A percentile compares a stretch with the other conserved stretches of the same genome.
Conservation (phyloP, 2,797 vertebrate genomes). For the Mionectes olivaceus region DNA sequence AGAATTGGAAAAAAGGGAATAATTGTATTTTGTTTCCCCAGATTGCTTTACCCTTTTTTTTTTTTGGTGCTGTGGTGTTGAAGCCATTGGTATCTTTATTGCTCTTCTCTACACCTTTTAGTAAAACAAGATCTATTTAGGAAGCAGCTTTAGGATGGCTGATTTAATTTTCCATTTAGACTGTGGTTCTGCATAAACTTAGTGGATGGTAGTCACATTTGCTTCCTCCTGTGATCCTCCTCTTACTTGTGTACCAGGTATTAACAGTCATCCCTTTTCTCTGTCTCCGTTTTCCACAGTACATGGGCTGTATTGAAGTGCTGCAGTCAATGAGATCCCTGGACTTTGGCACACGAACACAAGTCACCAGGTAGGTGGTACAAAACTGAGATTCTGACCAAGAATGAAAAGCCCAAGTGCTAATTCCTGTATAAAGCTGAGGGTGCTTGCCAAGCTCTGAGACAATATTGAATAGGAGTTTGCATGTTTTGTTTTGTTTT, state of each 20-base stretch:
- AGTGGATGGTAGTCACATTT: background rate
- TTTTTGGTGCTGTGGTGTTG: background rate
- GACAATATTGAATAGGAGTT: background rate
- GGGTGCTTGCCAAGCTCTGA: background rate
- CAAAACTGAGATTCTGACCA: background rate
- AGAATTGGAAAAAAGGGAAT: background rate
- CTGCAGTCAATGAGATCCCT: conserved; percentile 93
- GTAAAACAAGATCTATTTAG: conserved; percentile 15
- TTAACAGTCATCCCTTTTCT: conserved; percentile 13
- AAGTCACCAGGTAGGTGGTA: conserved; percentile 89
- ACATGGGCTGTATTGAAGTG: conserved; percentile 94
- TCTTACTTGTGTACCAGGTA: background rate
- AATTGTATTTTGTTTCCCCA: background rate
- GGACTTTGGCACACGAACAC: conserved; percentile 90
- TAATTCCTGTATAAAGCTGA: background rate
- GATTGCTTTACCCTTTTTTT: background rate
- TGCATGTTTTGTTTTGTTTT: background rate
- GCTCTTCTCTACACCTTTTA: background rate
- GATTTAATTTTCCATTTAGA: conserved; percentile 37
- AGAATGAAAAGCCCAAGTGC: background rate
- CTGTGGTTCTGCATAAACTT: conserved; percentile 2
- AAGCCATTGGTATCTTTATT: conserved; percentile 19
- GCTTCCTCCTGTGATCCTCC: conserved; percentile 5
- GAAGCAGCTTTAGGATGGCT: conserved; percentile 4
- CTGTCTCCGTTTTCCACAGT: conserved; percentile 76